Conservation (phyloP, 2,888 invertebrate genomes). For the Sepiola atlantica region DNA sequence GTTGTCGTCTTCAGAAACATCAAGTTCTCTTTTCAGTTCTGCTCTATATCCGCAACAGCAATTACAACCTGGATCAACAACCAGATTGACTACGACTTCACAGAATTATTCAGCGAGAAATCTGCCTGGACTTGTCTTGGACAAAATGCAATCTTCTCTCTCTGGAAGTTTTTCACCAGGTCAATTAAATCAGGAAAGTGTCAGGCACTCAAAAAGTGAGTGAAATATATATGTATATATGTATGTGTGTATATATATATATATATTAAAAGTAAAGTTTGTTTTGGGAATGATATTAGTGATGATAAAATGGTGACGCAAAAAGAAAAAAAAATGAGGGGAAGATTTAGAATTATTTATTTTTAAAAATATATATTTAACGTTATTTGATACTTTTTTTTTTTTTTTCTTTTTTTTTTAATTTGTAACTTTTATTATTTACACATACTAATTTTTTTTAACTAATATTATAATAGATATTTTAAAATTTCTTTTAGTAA, state of each 20-base stretch:
- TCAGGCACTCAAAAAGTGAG: slow-evolving; percentile 46
- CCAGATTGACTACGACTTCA: neutral
- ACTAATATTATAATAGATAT: no score
- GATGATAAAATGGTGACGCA: neutral
- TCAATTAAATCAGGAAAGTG: slow-evolving; percentile 1
- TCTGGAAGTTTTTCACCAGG: slow-evolving; percentile 33
- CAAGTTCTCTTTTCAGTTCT: slow-evolving; percentile 45
- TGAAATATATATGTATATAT: no score
- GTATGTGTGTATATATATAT: no score
- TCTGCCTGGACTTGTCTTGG: slow-evolving; percentile 33
- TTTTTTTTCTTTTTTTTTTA: neutral
- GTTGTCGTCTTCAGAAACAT: neutral
- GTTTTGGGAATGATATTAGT: slow-evolving; percentile 19
- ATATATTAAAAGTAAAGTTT: neutral
- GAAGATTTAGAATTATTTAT: neutral
- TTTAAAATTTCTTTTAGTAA: no score
- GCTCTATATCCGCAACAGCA: slow-evolving; percentile 36
- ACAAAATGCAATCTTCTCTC: slow-evolving; percentile 34
- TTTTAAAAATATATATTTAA: neutral
- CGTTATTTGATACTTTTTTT: neutral
- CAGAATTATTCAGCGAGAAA: neutral
- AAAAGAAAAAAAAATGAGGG: neutral
- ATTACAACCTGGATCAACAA: neutral
- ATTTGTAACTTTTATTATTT: no score
- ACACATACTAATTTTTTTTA: no score